Base-by-base conservation (phyloP, 2,888 invertebrate genomes). In the Rosalia funebris region DNA sequence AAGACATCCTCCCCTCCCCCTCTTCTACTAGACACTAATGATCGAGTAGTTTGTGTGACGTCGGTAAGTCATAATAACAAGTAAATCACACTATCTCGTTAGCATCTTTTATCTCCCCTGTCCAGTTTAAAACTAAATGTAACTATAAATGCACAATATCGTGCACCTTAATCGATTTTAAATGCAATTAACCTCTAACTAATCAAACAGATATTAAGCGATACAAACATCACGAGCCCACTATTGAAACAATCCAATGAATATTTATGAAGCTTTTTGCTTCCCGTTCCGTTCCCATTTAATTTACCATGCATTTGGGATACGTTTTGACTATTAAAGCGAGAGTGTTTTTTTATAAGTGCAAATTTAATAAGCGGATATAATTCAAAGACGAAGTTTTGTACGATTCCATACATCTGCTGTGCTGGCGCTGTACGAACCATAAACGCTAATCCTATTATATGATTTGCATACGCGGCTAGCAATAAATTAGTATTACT, bases 401-500 rank as follows among this genome's bases (percentile, higher is more conserved):
- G 60, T 57, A 52, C 63, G 58, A 63, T 61, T 64, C 62, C 65
- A 62, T 65, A 68, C 72, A 71, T 72, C 71, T 72, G 72, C 62
- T 60, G 15, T 31, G 20, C 41, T 56, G 47, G 39, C 62, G 68
- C 59, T 68, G 64, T 71, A 66, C 67, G 64, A 60, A 72, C 72
- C 68, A 71, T 75, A 72, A 73, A 74, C 72, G 72, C 58, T 79
- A 78, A 79, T 79, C 79, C 77, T 78, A 78, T 79, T 79, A 78
- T 71, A 71, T 73, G 78, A 79, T 78, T 78, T 78, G 78, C 79
- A 77, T 78, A 77, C 77, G 74, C 73, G 72, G 70, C 75, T 73
- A 71, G 76, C 78, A 71, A 79, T 79, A 79, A 79, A 79, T 79
- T 77, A 76, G 78, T 76, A 78, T 79, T 79, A 78, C 72, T 73